Evolutionary conservation across 2,113 vertebrate genomes (phyloP), one percentile per base, ranked within the genome.

Genomic region (Anhinga rufa): DNA sequence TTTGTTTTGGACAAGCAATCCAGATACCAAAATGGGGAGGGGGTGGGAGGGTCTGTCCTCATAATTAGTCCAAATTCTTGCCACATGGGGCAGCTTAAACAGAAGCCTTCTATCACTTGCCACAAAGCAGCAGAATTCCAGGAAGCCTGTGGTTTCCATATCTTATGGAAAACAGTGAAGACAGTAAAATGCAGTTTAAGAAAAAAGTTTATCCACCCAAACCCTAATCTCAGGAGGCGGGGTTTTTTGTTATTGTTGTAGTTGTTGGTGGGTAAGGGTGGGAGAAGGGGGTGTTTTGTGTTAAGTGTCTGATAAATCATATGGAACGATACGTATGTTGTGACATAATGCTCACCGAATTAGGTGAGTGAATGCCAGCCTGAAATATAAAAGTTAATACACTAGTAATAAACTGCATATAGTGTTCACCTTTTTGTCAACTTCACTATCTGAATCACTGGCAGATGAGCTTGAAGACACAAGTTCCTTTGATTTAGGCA

Each of bases 401-500:
- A 93, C 32, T 54, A 75, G 22, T 42, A 81, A 89, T 22, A 14
- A 93, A 86, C 24, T 12, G 17, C 6, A 51, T 7, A 80, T 25
- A 72, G 77, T 17, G 58, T 96, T 98, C 97, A 99, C 99, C 99
- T 99, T 99, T 92, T 99, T 99, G 96, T 99, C 99, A 72, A 99
- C 98, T 97, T 99, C 99, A 89, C 99, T 99, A 97, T 99, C 99
- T 15, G 99, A 99, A 96, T 99, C 99, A 66, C 99, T 99, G 74
- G 98, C 99, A 85, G 99, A 99, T 70, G 99, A 98, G 98, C 99
- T 99, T 61, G 98, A 98, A 93, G 99, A 99, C 93, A 99, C 97
- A 93, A 99, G 98, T 98, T 99, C 99, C 98, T 99, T 99, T 97
- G 99, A 99, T 90, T 99, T 99, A 44, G 99, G 99, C 99, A 99